These are phyloP conservation scores for Charaxes varanes DNA, from an alignment of 1,140 invertebrate genomes.

Conservation along the genomic window DNA sequence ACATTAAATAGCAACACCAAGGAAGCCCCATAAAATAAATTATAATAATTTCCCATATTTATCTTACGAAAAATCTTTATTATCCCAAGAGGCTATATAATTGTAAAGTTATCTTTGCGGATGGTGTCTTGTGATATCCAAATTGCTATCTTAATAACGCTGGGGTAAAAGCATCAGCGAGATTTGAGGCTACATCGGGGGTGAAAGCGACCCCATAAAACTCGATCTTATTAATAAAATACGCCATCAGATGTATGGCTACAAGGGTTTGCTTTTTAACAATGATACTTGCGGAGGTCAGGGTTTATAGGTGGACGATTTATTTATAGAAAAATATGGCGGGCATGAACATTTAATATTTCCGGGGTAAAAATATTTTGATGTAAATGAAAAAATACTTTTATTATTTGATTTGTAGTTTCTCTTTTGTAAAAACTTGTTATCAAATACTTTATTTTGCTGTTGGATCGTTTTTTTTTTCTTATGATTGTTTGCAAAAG, in stretches of 20 bases:
- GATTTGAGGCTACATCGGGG: conserved; percentile 5
- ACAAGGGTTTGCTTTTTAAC: conserved; percentile 19
- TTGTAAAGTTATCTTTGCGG: conserved; percentile 11
- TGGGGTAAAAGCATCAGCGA: too few relatives aligned
- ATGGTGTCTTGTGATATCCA: conserved; percentile 9
- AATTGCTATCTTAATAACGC: too few relatives aligned
- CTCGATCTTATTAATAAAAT: conserved; percentile 4
- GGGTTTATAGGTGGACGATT: too few relatives aligned
- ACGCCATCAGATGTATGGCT: conserved; percentile 1
- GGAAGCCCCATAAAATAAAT: not conserved
- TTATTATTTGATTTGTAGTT: too few relatives aligned
- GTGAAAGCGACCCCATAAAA: conserved; percentile 11
- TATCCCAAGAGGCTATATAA: conserved; percentile 10
- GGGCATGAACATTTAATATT: too few relatives aligned
- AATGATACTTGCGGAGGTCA: too few relatives aligned
- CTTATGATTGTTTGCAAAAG: too few relatives aligned
- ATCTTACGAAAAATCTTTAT: conserved; percentile 10
- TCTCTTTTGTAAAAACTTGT: too few relatives aligned
- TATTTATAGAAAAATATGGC: not conserved
- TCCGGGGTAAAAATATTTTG: too few relatives aligned
- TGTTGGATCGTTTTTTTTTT: too few relatives aligned
- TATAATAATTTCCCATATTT: conserved; percentile 3
- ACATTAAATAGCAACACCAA: not conserved
- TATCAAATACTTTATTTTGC: too few relatives aligned
- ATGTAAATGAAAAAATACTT: too few relatives aligned